Evolutionary conservation across 2,888 invertebrate genomes (phyloP), one percentile per base, ranked within the genome.

Genomic region (Ichneumoninae sp.): DNA sequence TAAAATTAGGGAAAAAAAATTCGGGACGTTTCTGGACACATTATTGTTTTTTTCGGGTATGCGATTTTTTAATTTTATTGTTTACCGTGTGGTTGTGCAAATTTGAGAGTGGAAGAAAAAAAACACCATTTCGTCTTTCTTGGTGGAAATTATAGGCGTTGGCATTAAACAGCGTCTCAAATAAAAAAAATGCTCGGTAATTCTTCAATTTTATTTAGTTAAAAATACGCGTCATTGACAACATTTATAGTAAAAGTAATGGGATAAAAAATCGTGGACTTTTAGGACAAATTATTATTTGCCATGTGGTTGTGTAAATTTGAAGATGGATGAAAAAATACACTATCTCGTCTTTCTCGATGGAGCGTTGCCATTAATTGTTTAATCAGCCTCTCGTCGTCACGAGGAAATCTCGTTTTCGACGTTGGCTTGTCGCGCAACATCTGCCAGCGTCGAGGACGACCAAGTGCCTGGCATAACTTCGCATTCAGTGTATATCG

Each of bases 401-500:
- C 36, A 22, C 36, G 22, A 40, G 54, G 36, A 73, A 57, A 44
- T 40, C 26, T 44, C 16, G 44, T 7, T 60, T 69, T 13, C 7
- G 19, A 73, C 16, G 40, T 26, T 57, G 16, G 54, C 36, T 40
- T 13, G 10, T 57, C 22, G 54, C 13, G 60, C 16, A 10, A 30
- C 60, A 16, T 22, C 54, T 33, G 40, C 10, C 26, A 36, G 26
- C 22, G 22, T 5, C 22, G 26, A 44, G 19, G 40, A 52, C 71
- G 60, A 74, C 22, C 33, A 60, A 74, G 50, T 50, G 30, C 65
- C 50, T 16, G 13, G 54, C 19, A 68, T 60, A 77, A 22, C 26
- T 65, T 84, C 84, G 86, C 86, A 79, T 70, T 47, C 19, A 30
- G 63, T 50, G 50, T n/a, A 75, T 10, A 40, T 10, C 7, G 50